Conservation (phyloP, 1,140 invertebrate genomes). For the Drosophila baimaii region DNA sequence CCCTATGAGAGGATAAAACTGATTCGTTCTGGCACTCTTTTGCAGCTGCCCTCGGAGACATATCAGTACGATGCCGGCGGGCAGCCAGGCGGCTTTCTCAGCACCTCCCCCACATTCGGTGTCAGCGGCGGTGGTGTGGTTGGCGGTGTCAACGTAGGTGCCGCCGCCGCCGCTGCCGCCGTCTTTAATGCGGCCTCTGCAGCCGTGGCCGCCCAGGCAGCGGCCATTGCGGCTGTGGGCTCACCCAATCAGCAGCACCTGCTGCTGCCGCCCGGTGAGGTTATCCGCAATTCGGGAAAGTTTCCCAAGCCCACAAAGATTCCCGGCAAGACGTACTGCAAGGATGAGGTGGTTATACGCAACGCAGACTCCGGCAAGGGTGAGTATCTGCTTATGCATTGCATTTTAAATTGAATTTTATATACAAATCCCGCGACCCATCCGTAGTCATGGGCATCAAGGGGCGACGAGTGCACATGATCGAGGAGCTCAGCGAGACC, state of each 20-base stretch:
- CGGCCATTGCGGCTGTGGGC: conserved; percentile 78
- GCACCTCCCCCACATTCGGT: conserved; percentile 84
- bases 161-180: conserved; percentile 62
- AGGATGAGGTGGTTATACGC: conserved; percentile 96
- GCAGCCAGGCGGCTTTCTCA: conserved; percentile 76
- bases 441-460: conserved; percentile 98
- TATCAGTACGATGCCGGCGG: conserved; percentile 73
- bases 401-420: conserved; percentile 74
- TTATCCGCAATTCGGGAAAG: conserved; percentile 94
- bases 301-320: conserved; percentile 95
- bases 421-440: neutral
- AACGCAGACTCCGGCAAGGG: conserved; percentile 98
- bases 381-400: conserved; percentile 85
- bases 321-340: conserved; percentile 95
- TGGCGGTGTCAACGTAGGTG: conserved; percentile 37
- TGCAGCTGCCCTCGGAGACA: conserved; percentile 65
- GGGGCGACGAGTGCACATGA: conserved; percentile 97
- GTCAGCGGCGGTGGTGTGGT: conserved; percentile 63
- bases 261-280: conserved; percentile 90
- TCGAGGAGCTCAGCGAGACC: conserved; percentile 98
- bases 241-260: conserved; percentile 79
- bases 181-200: conserved; percentile 73
- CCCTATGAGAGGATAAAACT: no score
- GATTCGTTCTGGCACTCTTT: no score
- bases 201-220: conserved; percentile 76